Base-by-base conservation (phyloP, 2,113 vertebrate genomes). In the Pseudorectes ferrugineus region DNA sequence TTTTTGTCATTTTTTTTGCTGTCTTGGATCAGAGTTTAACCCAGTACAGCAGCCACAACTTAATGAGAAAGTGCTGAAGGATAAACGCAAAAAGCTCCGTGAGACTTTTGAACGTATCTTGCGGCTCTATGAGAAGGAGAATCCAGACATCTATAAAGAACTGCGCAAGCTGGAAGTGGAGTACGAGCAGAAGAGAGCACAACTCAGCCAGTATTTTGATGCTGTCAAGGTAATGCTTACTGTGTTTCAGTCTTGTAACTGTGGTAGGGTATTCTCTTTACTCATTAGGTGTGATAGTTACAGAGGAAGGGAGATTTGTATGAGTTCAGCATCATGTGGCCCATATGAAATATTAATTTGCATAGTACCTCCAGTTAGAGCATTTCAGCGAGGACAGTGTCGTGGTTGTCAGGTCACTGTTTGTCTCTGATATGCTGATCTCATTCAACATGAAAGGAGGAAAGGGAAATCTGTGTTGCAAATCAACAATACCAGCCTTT, bases 41-140 rank as follows among this genome's bases (percentile, higher is more conserved):
- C 99, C 99, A 17, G 99, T 99, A 17, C 99, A 99, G 94, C 98
- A 98, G 93, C 99, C 99, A 13, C 98, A 99, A 76, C 97, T 99
- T 68, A 99, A 99, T 77, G 99, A 99, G 90, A 99, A 99, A 88
- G 99, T 99, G 48, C 96, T 99, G 43, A 98, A 99, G 88, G 99
- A 99, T 95, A 99, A 99, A 81, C 98, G 99, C 94, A 99, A 99
- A 97, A 99, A 99, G 73, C 98, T 99, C 9, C 98, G 99, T 3
- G 99, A 99, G 97, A 99, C 99, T 2, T 99, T 99, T 70, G 99
- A 99, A 91, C 98, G 99, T 3, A 99, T 99, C 57, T 97, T 99
- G 38, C 98, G 98, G 21, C 98, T 99, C 52, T 99, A 99, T 0
- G 99, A 99, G 95, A 98, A 99, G 74, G 99, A 99, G 94, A 99